Evolutionary conservation across 2,113 vertebrate genomes (phyloP), one percentile per base, ranked within the genome.

Genomic region (Psettodes erumei): DNA sequence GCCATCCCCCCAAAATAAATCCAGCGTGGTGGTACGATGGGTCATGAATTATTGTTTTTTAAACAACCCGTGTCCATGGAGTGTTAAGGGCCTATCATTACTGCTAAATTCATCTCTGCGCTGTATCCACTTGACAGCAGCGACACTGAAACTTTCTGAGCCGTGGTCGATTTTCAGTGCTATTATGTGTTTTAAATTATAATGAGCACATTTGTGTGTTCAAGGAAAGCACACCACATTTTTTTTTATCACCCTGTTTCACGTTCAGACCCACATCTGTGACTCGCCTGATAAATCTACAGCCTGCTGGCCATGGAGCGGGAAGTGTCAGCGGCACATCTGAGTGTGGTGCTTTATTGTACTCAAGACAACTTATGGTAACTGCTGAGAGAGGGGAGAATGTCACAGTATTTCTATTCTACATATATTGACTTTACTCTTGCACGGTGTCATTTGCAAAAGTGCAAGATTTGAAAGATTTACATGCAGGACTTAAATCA

Each of bases 51-150:
- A 55, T 40, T 90, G 61, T 86, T 90, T 78, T 64, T 64, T 61
- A 74, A 86, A 66, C 79, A 77, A 87, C 88, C 60, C 60, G 65
- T 54, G 51, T 74, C 80, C 82, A 86, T 71, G 71, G 43, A 54
- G 53, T 28, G 54, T 77, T 77, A 54, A 84, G 69, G 48, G 21
- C 48, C 78, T n/a, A 9, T 61, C 13, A 55, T 72, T 50, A 68
- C 25, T 40, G 32, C 55, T 62, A 16, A 69, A 51, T 43, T 53
- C 27, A 30, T 58, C 37, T 64, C 59, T 87, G 85, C 37, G 77
- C 2, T 78, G 18, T 38, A 47, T 88, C 81, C 77, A 23, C 30
- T 30, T 74, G 85, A 82, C 75, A 71, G 76, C 42, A 18, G 32
- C 5, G 58, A 59, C 30, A 40, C 9, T 23, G n/a, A 54, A 50